phyloP scores from a whole-genome alignment of 2,888 invertebrate genomes.

The Melanostoma scalare region DNA sequence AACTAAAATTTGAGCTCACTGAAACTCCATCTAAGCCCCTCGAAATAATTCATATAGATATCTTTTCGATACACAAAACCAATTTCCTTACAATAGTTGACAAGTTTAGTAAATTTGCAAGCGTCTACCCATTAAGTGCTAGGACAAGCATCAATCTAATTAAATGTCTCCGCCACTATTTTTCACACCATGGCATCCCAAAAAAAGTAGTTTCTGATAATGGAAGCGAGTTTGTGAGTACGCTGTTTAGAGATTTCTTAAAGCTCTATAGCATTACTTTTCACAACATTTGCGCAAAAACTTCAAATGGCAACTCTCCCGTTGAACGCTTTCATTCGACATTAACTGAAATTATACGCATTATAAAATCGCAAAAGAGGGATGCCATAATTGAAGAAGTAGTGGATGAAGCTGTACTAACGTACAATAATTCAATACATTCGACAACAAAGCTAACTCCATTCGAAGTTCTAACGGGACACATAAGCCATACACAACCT shows the following conservation, averaged over 20 bases:
- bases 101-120: constrained; percentile 53
- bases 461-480: constrained; percentile 51
- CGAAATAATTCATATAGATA: constrained; percentile 45
- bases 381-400: constrained; percentile 29
- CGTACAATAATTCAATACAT: constrained; percentile 54
- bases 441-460: constrained; percentile 51
- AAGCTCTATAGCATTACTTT: constrained; percentile 34
- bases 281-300: constrained; percentile 47
- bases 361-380: constrained; percentile 40
- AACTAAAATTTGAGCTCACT: constrained; percentile 37
- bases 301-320: constrained; percentile 53
- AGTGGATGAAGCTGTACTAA: constrained; percentile 45
- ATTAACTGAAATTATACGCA: constrained; percentile 49
- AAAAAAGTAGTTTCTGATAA: constrained; percentile 40
- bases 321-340: constrained; percentile 67
- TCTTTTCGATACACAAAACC: constrained; percentile 44
- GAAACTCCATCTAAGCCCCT: constrained; percentile 33
- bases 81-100: constrained; percentile 53
- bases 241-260: constrained; percentile 43
- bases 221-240: constrained; percentile 41
- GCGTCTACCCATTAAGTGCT: constrained; percentile 26
- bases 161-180: constrained; percentile 38
- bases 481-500: constrained; percentile 18
- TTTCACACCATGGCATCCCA: constrained; percentile 44
- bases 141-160: constrained; percentile 55